These are phyloP conservation scores for Cyclopterus lumpus DNA, from an alignment of 2,797 vertebrate species.

Conservation along the genomic window DNA sequence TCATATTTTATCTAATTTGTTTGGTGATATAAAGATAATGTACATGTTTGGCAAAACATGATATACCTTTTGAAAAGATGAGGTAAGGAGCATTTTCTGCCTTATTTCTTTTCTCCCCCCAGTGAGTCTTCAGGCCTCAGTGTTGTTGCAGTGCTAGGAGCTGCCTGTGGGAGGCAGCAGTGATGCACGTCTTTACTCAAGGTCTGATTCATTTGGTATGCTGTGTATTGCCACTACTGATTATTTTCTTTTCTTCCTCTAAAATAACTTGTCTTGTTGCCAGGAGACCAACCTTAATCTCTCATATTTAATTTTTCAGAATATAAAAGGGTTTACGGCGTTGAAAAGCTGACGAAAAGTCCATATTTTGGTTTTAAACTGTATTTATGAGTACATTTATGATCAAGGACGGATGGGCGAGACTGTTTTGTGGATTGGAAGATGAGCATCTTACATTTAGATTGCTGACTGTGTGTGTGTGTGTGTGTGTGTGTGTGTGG, in stretches of 20 bases:
- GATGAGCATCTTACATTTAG: slow-evolving; percentile 26
- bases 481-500: no score
- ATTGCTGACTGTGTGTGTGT: slow-evolving; percentile 17
- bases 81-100: slow-evolving; percentile 19
- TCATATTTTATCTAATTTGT: no score
- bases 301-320: slow-evolving; percentile 4
- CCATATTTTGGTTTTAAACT: background rate
- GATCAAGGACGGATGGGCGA: background rate
- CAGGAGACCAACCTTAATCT: slow-evolving; percentile 25
- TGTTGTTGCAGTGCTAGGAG: slow-evolving; percentile 59
- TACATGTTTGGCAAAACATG: background rate
- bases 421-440: slow-evolving; percentile 1
- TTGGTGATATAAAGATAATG: background rate
- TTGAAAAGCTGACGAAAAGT: background rate
- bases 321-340: slow-evolving; percentile 1
- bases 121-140: slow-evolving; percentile 48
- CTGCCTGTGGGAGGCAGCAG: slow-evolving; percentile 68
- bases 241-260: background rate
- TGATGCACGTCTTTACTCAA: slow-evolving; percentile 21
- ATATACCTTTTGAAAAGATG: slow-evolving; percentile 6
- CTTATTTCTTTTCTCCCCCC: background rate
- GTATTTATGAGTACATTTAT: no score
- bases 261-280: slow-evolving; percentile 27
- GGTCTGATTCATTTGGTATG: background rate
- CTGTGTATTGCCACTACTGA: background rate